Base-by-base conservation (phyloP, 2,113 vertebrate species). In the Mesocricetus auratus region DNA sequence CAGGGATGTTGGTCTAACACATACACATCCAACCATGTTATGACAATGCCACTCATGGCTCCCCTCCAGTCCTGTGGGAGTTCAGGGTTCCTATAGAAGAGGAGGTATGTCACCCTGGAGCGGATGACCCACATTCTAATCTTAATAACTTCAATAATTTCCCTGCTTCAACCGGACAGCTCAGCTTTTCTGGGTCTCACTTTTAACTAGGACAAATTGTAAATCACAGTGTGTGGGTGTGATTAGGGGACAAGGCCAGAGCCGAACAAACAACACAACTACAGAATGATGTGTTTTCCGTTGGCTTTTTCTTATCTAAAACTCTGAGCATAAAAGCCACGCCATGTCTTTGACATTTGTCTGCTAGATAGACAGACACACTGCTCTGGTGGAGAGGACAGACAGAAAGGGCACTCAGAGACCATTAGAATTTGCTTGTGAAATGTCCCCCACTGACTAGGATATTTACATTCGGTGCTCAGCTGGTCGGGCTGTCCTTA, bases 111-210 rank as follows among this genome's bases (percentile, higher is more conserved):
- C 74, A 62, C 33, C 24, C 58, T 87, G 26, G 31, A 47, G 60
- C 19, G 26, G 74, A 3, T 64, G 58, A 3, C 47, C 47, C 33
- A 13, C 31, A 86, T 86, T 75, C 73, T 50, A 62, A 88, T 83
- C 60, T 33, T 93, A 45, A 74, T 87, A 21, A 15, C 60, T 77
- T 60, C n/a, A 26, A 50, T 64, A 29, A 83, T 77, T 77, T 77
- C 47, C 42, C 42, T 88, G 82, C 45, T 69, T 56, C 31, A 39
- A 53, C 50, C 45, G 26, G 39, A 69, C 69, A 83, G 69, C 58
- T 95, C 62, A 77, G 87, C 50, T 88, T 82, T 91, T 66, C 58
- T 17, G 31, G 74, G 62, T 73, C 64, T 95, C 45, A 13, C 81
- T 75, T 82, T 90, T 82, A 91, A 90, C 16, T 22, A 69, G 50